Evolutionary conservation across 2,888 invertebrate genomes (phyloP).

Genomic region (Clanis bilineata): DNA sequence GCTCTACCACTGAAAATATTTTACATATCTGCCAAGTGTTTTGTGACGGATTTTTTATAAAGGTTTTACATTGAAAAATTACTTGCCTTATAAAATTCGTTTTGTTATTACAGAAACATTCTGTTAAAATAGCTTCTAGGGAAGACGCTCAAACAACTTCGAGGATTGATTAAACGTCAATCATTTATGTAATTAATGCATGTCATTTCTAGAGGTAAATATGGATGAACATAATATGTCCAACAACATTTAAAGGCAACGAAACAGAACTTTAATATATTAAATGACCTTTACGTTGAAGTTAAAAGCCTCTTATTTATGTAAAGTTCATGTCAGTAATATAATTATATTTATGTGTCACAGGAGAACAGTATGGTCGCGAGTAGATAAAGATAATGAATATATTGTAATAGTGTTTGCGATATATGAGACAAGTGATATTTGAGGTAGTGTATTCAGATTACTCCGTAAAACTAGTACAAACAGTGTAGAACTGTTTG

Average conservation of each 20-base stretch:
- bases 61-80: too few species aligned
- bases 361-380: background rate
- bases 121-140: too few species aligned
- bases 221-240: too few species aligned
- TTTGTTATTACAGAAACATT: too few species aligned
- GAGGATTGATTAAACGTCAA: too few species aligned
- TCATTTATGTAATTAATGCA: background rate
- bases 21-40: too few species aligned
- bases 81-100: too few species aligned
- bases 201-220: too few species aligned
- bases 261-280: background rate
- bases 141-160: too few species aligned
- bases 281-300: background rate
- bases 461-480: background rate
- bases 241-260: background rate
- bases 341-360: conserved; percentile 6
- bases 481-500: background rate
- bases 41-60: too few species aligned
- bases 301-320: background rate
- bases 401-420: background rate
- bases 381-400: conserved; percentile 1
- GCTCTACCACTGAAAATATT: too few species aligned
- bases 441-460: background rate
- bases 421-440: background rate
- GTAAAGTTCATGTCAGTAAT: conserved; percentile 13